Percentiles rank a stretch among this genome's conserved stretches.
These are phyloP conservation scores for Alces alces DNA, from an alignment of 2,113 vertebrate species.

Conservation along the genomic window DNA sequence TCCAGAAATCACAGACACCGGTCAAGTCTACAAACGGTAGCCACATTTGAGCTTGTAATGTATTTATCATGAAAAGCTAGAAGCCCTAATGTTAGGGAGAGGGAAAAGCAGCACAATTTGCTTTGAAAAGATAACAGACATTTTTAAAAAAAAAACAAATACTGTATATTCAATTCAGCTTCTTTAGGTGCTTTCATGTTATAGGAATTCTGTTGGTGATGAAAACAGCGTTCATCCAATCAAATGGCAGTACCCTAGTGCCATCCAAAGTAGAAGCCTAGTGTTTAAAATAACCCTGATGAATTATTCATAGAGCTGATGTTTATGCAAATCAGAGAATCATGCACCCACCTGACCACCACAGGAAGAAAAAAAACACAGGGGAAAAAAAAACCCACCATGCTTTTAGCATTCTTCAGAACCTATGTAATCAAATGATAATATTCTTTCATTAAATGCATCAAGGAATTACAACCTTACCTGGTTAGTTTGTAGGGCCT, in stretches of 20 bases:
- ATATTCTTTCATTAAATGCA: conserved; percentile 78
- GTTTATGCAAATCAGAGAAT: conserved; percentile 88
- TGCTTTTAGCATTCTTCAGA: conserved; percentile 66
- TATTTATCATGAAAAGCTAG: conserved; percentile 61
- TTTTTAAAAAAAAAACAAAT: conserved; percentile 70
- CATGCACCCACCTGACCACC: conserved; percentile 79
- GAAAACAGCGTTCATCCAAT: conserved; percentile 80
- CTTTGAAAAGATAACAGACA: conserved; percentile 60
- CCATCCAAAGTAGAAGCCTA: conserved; percentile 57
- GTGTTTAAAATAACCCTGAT: conserved; percentile 86
- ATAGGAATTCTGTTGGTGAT: conserved; percentile 80
- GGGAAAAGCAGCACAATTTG: conserved; percentile 39
- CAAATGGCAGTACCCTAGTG: conserved; percentile 70
- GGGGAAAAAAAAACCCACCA: conserved; percentile 30
- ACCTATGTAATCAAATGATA: conserved; percentile 77
- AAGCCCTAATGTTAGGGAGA: background rate
- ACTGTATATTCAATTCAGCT: conserved; percentile 58
- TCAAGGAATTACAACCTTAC: conserved; percentile 84
- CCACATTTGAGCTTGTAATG: conserved; percentile 36
- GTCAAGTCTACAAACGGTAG: conserved; percentile 52
- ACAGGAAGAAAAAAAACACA: conserved; percentile 66
- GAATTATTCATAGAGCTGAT: conserved; percentile 92
- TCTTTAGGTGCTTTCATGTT: conserved; percentile 74
- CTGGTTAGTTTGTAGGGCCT: conserved; percentile 84
- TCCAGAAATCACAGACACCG: conserved; percentile 57